Evolutionary conservation across 2,797 vertebrate genomes (phyloP).

Genomic region (Periparus ater): DNA sequence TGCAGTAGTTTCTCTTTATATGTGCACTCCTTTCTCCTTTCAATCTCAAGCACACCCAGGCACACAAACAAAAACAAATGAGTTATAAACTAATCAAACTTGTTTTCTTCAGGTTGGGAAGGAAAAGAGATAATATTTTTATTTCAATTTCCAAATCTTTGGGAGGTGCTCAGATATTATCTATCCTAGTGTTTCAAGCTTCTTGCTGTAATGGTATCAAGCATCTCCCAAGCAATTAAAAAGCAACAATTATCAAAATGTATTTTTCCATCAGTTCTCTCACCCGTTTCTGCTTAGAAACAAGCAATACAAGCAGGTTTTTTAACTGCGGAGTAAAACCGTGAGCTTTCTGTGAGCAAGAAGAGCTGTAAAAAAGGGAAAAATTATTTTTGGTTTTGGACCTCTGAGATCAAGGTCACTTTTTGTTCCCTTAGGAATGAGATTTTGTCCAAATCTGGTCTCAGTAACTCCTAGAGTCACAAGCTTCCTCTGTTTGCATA

Average conservation of each 20-base stretch:
- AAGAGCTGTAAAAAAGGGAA: background rate
- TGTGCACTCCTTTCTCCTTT: background rate
- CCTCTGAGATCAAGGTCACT: background rate
- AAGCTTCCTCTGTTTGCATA: background rate
- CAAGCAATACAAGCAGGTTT: background rate
- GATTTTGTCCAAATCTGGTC: constrained; percentile 35
- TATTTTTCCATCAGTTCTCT: background rate
- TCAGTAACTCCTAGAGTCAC: background rate
- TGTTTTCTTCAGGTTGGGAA: constrained; percentile 45
- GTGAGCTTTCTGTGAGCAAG: background rate
- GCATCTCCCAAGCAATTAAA: constrained; percentile 23
- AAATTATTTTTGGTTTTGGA: constrained; percentile 28
- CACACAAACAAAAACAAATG: constrained; percentile 51
- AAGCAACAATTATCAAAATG: background rate
- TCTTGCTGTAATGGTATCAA: background rate
- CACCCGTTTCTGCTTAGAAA: background rate
- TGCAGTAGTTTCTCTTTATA: background rate
- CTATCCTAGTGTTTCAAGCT: background rate
- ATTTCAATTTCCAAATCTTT: constrained; percentile 64
- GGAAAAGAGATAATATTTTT: constrained; percentile 52
- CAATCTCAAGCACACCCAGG: constrained; percentile 32
- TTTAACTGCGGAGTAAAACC: background rate
- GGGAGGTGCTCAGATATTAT: constrained; percentile 65
- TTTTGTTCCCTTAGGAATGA: constrained; percentile 34
- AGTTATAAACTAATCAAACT: constrained; percentile 53